Evolutionary conservation across 2,113 vertebrate species (phyloP), one percentile per base, ranked within the genome.

Genomic region (Stigmatopora argus): DNA sequence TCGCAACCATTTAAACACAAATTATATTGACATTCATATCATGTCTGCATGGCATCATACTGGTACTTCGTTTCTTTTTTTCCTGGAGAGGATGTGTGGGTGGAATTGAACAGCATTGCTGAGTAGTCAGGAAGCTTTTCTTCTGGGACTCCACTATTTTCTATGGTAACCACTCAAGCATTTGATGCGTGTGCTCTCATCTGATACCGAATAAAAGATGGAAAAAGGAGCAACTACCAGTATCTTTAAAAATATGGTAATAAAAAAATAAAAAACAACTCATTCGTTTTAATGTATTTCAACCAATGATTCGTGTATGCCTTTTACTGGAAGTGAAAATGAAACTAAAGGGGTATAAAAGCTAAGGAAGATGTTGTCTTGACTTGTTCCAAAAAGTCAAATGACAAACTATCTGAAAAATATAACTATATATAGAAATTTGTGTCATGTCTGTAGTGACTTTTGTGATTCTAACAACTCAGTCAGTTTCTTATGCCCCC

Each of bases 81-180:
- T 52, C 45, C 1, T 12, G 35, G n/a, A 45, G 17, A 60, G 19
- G 6, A 66, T 46, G 46, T 57, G 71, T 72, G 44, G 57, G 63
- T 41, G 41, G 70, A 78, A 66, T 75, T 69, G 51, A 57, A 61
- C 66, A 61, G 61, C 66, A 80, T 38, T 83, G 79, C 66, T 87
- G 82, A 87, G 56, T 64, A 82, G 71, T 35, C 56, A 45, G 53
- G 17, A 65, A 79, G 69, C 44, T 9, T 31, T 64, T 66, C 62
- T 67, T 47, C 51, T 64, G 57, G 64, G 62, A 69, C 41, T 51
- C 41, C 68, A 72, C 51, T 45, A 84, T 83, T 88, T 85, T 79
- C 83, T 85, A 38, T 38, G 80, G 85, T 77, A 90, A 89, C 84
- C 82, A 69, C 76, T 72, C 51, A n/a, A 75, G 65, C 78, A 71